Evolutionary conservation across 2,797 vertebrate species (phyloP).

Genomic region (Aphelocoma californica): DNA sequence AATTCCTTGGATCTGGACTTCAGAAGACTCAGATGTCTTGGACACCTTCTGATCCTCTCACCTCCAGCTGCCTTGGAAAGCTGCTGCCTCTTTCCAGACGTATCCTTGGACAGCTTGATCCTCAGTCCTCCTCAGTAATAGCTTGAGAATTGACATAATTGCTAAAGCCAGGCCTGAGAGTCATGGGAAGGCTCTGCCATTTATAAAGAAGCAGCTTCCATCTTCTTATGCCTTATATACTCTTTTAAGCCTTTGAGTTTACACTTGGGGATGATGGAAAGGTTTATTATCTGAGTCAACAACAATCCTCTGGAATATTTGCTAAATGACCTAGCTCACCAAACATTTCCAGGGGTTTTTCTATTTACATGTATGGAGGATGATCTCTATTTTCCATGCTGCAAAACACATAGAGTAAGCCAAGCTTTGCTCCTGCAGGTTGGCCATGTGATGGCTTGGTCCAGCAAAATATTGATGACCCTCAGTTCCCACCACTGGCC

Average conservation of each 20-base stretch:
- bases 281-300: neutral
- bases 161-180: neutral
- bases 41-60: neutral
- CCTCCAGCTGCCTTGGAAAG: neutral
- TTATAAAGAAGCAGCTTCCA: neutral
- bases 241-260: neutral
- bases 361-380: neutral
- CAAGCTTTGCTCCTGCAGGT: neutral
- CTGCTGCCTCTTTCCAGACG: neutral
- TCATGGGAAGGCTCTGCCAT: neutral
- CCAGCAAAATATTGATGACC: neutral
- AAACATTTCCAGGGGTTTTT: neutral
- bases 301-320: neutral
- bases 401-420: neutral
- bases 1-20: neutral
- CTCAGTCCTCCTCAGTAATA: neutral
- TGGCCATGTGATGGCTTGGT: neutral
- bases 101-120: neutral
- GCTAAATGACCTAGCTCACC: neutral
- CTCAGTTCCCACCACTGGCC: neutral
- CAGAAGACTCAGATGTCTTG: neutral
- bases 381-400: neutral
- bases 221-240: neutral
- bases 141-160: neutral
- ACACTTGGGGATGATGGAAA: neutral